Conservation (phyloP, 2,113 vertebrate species). For the Coryphaenoides rupestris region DNA sequence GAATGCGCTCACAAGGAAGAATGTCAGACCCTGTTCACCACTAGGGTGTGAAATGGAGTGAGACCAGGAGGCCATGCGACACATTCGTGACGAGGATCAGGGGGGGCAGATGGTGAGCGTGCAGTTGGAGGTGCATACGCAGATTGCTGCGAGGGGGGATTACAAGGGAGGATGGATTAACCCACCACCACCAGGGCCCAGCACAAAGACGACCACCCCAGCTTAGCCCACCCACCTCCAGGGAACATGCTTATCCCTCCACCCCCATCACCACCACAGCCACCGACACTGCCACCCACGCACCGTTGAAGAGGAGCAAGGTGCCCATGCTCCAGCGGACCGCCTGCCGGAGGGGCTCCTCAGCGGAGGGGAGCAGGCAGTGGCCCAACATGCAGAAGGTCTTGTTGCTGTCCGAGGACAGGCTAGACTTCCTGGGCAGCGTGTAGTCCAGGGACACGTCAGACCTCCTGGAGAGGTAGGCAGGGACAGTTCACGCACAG, state of each 20-base stretch:
- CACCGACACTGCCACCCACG: too few relatives aligned
- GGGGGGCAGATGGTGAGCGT: slow-evolving; percentile 1
- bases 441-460: slow-evolving; percentile 89
- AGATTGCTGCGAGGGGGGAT: background rate
- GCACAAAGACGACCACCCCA: too few relatives aligned
- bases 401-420: slow-evolving; percentile 95
- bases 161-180: background rate
- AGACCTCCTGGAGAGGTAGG: slow-evolving; percentile 74
- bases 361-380: slow-evolving; percentile 71
- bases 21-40: too few relatives aligned
- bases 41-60: background rate
- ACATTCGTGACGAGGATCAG: background rate
- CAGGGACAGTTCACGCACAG: background rate
- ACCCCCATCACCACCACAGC: too few relatives aligned
- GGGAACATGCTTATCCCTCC: too few relatives aligned
- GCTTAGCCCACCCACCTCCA: too few relatives aligned
- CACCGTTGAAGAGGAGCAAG: slow-evolving; percentile 65
- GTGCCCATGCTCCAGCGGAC: slow-evolving; percentile 86
- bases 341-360: slow-evolving; percentile 73
- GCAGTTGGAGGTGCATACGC: background rate
- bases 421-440: slow-evolving; percentile 86
- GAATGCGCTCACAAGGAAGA: too few relatives aligned
- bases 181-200: too few relatives aligned
- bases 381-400: slow-evolving; percentile 95
- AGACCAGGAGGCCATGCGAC: too few relatives aligned